A percentile compares a stretch with the other conserved stretches of the same genome.
phyloP scores from a whole-genome alignment of 2,797 vertebrate genomes.

The Pyrocephalus nanus region DNA sequence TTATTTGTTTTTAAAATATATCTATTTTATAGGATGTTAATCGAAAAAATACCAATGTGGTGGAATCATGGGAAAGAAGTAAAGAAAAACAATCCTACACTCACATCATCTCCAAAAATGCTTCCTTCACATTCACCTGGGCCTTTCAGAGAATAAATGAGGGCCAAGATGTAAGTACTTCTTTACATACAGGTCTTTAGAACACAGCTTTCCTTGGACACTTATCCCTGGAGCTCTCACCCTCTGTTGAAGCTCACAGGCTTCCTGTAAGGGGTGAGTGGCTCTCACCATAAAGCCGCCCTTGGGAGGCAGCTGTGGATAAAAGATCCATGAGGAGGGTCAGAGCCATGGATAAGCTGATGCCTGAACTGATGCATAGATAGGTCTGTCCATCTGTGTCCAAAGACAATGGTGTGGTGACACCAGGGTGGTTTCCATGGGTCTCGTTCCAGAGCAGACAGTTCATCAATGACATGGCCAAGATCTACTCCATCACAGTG shows the following conservation, averaged over 20 bases:
- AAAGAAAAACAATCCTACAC: conserved; percentile 90
- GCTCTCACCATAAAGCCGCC: background rate
- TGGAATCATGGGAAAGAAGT: conserved; percentile 93
- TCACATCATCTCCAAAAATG: conserved; percentile 90
- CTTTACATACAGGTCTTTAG: background rate
- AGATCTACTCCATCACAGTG: conserved; percentile 90
- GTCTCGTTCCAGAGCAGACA: conserved; percentile 82
- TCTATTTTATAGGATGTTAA: conserved; percentile 86
- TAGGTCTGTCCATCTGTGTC: no score
- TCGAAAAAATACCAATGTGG: conserved; percentile 91
- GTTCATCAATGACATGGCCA: conserved; percentile 86
- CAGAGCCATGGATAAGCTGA: accelerated
- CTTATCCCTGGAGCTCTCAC: background rate
- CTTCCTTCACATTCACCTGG: conserved; percentile 94
- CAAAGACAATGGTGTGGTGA: accelerated
- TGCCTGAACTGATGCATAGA: background rate
- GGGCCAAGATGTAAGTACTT: conserved; percentile 87
- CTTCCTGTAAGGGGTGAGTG: background rate
- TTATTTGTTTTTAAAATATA: background rate
- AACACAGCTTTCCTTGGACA: background rate
- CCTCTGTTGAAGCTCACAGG: background rate
- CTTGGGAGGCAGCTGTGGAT: background rate
- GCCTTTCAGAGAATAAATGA: conserved; percentile 95
- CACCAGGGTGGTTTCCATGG: background rate
- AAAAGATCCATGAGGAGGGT: background rate